Conservation (phyloP, 2,797 vertebrate species). For the Hirundo rustica region DNA sequence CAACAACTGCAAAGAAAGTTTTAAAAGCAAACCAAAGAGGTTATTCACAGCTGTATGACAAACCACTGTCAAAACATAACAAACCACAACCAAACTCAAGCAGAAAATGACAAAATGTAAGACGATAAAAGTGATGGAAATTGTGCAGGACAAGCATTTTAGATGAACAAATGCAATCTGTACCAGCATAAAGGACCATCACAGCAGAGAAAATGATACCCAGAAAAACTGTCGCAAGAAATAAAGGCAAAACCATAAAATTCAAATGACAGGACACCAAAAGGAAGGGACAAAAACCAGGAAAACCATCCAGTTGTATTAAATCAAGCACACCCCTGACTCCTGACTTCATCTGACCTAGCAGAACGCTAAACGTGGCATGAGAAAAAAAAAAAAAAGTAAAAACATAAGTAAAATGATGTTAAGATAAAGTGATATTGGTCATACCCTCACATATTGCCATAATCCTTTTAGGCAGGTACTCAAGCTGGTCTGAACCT, state of each 20-base stretch:
- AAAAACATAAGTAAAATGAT: constrained; percentile 9
- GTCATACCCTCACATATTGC: background rate
- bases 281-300: constrained; percentile 70
- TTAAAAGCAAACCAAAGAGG: constrained; percentile 64
- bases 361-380: constrained; percentile 31
- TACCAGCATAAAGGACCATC: constrained; percentile 59
- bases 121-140: constrained; percentile 76
- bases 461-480: background rate
- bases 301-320: constrained; percentile 70
- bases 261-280: constrained; percentile 74
- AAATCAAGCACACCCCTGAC: constrained; percentile 67
- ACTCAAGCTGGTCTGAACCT: background rate
- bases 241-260: constrained; percentile 74
- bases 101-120: constrained; percentile 67
- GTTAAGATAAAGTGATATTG: background rate
- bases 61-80: constrained; percentile 75
- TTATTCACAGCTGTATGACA: constrained; percentile 71
- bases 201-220: constrained; percentile 56
- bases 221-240: constrained; percentile 54
- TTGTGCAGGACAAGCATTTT: constrained; percentile 72
- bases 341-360: constrained; percentile 67
- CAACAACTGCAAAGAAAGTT: constrained; percentile 67
- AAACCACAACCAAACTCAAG: constrained; percentile 68
- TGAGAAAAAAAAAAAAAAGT: background rate
- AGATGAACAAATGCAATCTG: constrained; percentile 72